Percentiles rank a stretch among this genome's conserved stretches.
Evolutionary conservation across 2,888 invertebrate species (phyloP).

Genomic region (Agrilus biguttatus): DNA sequence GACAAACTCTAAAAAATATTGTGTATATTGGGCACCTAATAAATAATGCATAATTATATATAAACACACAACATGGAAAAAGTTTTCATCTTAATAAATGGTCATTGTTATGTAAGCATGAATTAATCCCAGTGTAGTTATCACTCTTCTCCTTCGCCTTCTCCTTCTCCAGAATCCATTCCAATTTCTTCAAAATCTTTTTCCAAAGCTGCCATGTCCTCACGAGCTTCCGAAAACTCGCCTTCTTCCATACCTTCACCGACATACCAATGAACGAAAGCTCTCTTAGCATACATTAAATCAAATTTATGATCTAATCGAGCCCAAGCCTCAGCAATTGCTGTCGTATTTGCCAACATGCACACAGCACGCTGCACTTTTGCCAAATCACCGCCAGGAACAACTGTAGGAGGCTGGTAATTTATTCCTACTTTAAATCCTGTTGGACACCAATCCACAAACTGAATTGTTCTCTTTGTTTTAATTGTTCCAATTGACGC

Average conservation of each 20-base stretch:
- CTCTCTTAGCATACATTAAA: constrained; percentile 52
- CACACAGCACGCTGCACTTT: constrained; percentile 50
- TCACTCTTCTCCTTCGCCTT: constrained; percentile 26
- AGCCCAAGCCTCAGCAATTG: constrained; percentile 53
- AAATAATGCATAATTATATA: too few species aligned
- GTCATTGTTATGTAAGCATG: too few species aligned
- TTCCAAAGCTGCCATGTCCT: constrained; percentile 56
- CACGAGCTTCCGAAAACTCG: constrained; percentile 63
- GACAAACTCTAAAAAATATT: too few species aligned
- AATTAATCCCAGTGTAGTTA: too few species aligned
- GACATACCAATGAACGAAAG: constrained; percentile 64
- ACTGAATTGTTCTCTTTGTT: too few species aligned
- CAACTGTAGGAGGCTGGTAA: constrained; percentile 34
- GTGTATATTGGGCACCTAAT: too few species aligned
- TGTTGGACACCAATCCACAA: too few species aligned
- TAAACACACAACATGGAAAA: too few species aligned
- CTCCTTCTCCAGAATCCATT: constrained; percentile 41
- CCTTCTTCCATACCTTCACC: constrained; percentile 71
- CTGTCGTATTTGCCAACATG: constrained; percentile 54
- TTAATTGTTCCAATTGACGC: too few species aligned
- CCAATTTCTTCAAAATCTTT: constrained; percentile 59
- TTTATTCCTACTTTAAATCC: constrained; percentile 34
- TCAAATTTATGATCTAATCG: constrained; percentile 54
- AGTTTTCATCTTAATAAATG: too few species aligned
- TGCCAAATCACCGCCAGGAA: constrained; percentile 37